Conservation (phyloP, 2,797 vertebrate genomes). For the Acrocephalus scirpaceus region DNA sequence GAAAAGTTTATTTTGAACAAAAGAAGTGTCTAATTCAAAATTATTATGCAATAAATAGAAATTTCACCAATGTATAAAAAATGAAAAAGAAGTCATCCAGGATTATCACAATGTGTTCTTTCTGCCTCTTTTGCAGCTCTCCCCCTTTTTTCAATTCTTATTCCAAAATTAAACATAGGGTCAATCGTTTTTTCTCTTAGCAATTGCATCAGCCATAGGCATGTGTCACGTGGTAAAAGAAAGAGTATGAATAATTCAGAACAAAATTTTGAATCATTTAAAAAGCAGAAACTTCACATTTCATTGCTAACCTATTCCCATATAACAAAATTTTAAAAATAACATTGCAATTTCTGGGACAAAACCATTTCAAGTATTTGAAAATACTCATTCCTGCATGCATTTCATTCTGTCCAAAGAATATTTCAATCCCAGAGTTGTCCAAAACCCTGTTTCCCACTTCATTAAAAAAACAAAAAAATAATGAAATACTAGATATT, state of each 20-base stretch:
- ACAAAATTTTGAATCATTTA: slow-evolving; percentile 9
- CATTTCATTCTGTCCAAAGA: not conserved
- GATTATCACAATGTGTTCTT: not conserved
- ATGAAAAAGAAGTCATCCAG: not conserved
- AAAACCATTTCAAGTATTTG: slow-evolving; percentile 4
- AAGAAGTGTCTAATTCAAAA: not conserved
- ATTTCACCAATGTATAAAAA: not conserved
- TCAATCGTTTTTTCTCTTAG: slow-evolving; percentile 1
- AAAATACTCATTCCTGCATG: not conserved
- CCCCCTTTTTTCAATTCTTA: not conserved
- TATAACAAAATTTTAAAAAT: not conserved
- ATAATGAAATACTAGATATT: not conserved
- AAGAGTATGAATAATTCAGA: slow-evolving; percentile 36
- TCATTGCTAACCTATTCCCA: not conserved
- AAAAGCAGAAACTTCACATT: slow-evolving; percentile 16
- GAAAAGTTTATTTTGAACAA: not conserved
- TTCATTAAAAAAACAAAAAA: not conserved
- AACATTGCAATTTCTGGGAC: not conserved
- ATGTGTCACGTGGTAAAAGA: not conserved
- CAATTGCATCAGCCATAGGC: slow-evolving; percentile 66
- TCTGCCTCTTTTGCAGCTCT: not conserved
- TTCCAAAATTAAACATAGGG: slow-evolving; percentile 5
- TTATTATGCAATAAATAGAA: not conserved
- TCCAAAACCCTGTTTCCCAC: not conserved
- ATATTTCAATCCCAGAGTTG: not conserved